A percentile compares a stretch with the other conserved stretches of the same genome.
These are phyloP conservation scores for Takifugu bimaculatus DNA, from an alignment of 2,113 vertebrate genomes.

Conservation along the genomic window DNA sequence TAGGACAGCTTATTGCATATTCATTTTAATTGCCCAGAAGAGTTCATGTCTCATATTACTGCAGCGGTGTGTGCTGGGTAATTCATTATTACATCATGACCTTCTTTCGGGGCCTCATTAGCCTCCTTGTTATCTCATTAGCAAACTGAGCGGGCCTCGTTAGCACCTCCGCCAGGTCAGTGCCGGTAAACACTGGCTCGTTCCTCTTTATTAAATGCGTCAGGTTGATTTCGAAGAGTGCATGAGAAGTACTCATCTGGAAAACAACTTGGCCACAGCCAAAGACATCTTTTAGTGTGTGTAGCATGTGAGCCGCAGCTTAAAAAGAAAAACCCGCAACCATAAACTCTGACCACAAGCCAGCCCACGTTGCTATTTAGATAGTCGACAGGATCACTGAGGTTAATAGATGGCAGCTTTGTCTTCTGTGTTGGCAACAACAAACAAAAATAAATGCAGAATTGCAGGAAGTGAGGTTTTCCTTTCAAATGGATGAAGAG, in stretches of 20 bases:
- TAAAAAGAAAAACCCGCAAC: slow-evolving; percentile 12
- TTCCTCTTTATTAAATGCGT: slow-evolving; percentile 1
- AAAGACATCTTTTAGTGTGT: slow-evolving; percentile 3
- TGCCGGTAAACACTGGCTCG: slow-evolving; percentile 24
- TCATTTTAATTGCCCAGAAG: slow-evolving; percentile 69
- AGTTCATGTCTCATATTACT: slow-evolving; percentile 44
- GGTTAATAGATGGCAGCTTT: slow-evolving; percentile 44
- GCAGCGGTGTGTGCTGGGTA: slow-evolving; percentile 19
- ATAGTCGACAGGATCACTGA: slow-evolving; percentile 32
- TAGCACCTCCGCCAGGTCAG: slow-evolving; percentile 43
- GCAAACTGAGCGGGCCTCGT: slow-evolving; percentile 51
- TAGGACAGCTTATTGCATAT: slow-evolving; percentile 49
- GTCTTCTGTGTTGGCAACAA: slow-evolving; percentile 40
- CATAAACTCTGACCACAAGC: slow-evolving; percentile 36
- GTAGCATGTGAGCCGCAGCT: slow-evolving; percentile 25
- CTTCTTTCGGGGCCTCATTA: slow-evolving; percentile 68
- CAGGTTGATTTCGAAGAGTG: slow-evolving; percentile 15
- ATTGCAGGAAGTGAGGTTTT: slow-evolving; percentile 30
- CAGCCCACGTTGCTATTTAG: slow-evolving; percentile 30
- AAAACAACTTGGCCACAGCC: slow-evolving; percentile 38
- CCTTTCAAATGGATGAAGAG: slow-evolving; percentile 25
- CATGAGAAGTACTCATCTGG: slow-evolving; percentile 9
- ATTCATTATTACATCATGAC: slow-evolving; percentile 71
- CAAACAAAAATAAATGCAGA: slow-evolving; percentile 46
- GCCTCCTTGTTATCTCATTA: slow-evolving; percentile 66